phyloP scores from a whole-genome alignment of 2,113 vertebrate genomes.

The Gambusia affinis region DNA sequence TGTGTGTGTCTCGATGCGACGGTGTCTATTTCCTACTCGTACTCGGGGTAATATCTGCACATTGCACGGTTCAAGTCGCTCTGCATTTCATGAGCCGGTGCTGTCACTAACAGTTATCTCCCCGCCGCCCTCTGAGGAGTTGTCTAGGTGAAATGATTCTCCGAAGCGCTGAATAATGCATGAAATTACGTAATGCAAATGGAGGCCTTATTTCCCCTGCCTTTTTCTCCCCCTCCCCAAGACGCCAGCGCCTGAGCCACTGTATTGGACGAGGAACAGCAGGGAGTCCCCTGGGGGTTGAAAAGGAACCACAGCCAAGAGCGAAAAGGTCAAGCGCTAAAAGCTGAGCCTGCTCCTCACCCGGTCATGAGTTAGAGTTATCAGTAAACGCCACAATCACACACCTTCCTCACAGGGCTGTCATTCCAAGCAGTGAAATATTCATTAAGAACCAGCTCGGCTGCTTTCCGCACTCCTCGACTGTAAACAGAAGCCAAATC shows the following conservation, averaged over 20 bases:
- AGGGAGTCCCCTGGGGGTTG: constrained; percentile 51
- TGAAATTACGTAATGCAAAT: constrained; percentile 81
- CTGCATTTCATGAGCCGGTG: constrained; percentile 75
- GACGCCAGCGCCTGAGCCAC: constrained; percentile 43
- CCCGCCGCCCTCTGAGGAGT: constrained; percentile 67
- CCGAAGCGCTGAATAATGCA: constrained; percentile 75
- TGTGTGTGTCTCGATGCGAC: constrained; percentile 22
- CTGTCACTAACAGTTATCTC: constrained; percentile 76
- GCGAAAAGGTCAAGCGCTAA: constrained; percentile 67
- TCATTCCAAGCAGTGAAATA: constrained; percentile 68
- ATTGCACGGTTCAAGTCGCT: constrained; percentile 72
- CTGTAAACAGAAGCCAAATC: constrained; percentile 60
- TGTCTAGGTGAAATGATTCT: constrained; percentile 74
- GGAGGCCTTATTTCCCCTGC: constrained; percentile 69
- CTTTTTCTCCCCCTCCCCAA: constrained; percentile 12
- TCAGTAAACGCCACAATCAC: constrained; percentile 23
- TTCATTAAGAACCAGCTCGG: constrained; percentile 64
- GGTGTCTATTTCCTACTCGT: constrained; percentile 61
- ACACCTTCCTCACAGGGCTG: constrained; percentile 38
- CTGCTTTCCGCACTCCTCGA: constrained; percentile 39
- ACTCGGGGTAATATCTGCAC: constrained; percentile 69
- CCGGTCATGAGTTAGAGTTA: constrained; percentile 39
- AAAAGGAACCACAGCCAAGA: constrained; percentile 47
- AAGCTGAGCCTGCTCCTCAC: constrained; percentile 52
- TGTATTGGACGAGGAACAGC: constrained; percentile 59